Evolutionary conservation across 1,140 invertebrate genomes (phyloP), one percentile per base, ranked within the genome.

Genomic region (Adoxophyes honmai): DNA sequence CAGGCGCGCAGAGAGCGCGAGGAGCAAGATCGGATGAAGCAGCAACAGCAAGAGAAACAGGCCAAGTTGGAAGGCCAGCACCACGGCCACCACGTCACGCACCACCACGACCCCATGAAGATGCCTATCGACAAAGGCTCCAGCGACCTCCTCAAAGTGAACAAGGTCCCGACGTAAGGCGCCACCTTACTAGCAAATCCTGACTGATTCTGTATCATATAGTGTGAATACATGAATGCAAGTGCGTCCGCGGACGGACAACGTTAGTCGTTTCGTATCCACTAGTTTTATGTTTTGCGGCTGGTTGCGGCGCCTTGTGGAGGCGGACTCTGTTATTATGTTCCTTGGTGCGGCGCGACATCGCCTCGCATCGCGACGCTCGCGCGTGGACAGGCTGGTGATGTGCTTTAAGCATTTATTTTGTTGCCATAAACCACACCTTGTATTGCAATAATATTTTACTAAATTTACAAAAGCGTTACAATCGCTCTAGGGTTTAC

Each of bases 1-100:
- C 96, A 98, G 82, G 96, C 96, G 54, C 91, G 96, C 73, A 91
- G 96, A 57, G 96, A 98, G 75, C 91, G 96, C 34, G 96, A 97
- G 79, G 96, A 98, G 78, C 96, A 97, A 78, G 96, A 97, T 70
- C 92, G 95, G 81, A 94, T 96, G 91, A 97, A 97, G 86, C 95
- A 96, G 72, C 95, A 96, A 86, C 95, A 96, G 81, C 94, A 94
- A 61, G 94, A 95, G 87, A 96, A 95, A 84, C 94, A 95, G 79
- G 93, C 93, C 55, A 94, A 95, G 81, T 91, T 95, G 81, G 93
- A 93, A 69, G 90, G 82, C 57, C 88, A 89, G 67, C 86, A 88
- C 61, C 89, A 90, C 67, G 91, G 91, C 13, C 87, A 90, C 66
- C 86, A 90, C 69, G 81, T 90, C 55, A 86, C 89, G 62, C 89